Conservation (phyloP, 2,888 invertebrate genomes). For the Punctoribates punctum region DNA sequence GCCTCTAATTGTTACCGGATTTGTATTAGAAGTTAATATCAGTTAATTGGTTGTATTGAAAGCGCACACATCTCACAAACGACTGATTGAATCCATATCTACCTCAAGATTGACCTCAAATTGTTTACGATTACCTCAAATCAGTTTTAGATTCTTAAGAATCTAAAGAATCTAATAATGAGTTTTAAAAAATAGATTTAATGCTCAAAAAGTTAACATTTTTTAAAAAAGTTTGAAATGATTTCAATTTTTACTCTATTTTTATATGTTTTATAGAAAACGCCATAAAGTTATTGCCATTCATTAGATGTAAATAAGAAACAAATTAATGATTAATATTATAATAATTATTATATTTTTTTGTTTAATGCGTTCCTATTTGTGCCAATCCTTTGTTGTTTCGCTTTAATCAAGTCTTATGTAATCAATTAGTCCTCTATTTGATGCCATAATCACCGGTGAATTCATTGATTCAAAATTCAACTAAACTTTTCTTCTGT, state of each 20-base stretch:
- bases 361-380: slow-evolving; percentile 12
- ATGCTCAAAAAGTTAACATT: slow-evolving; percentile 10
- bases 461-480: not conserved
- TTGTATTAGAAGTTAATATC: not conserved
- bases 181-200: slow-evolving; percentile 20
- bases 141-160: not conserved
- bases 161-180: not conserved
- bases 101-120: not conserved
- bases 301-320: slow-evolving; percentile 21
- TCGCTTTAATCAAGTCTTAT: not conserved
- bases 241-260: slow-evolving; percentile 10
- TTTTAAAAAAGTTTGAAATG: not conserved
- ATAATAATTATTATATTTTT: not conserved
- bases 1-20: not conserved
- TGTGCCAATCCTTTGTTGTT: slow-evolving; percentile 21
- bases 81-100: not conserved
- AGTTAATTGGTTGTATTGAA: not conserved
- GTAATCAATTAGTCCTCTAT: not conserved
- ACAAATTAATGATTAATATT: not conserved
- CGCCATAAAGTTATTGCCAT: not conserved
- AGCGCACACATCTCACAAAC: slow-evolving; percentile 12
- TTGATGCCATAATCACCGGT: slow-evolving; percentile 33
- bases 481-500: not conserved
- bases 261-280: slow-evolving; percentile 1
- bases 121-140: not conserved